phyloP scores from a whole-genome alignment of 2,888 invertebrate species.

The Mythimna lalbum region DNA sequence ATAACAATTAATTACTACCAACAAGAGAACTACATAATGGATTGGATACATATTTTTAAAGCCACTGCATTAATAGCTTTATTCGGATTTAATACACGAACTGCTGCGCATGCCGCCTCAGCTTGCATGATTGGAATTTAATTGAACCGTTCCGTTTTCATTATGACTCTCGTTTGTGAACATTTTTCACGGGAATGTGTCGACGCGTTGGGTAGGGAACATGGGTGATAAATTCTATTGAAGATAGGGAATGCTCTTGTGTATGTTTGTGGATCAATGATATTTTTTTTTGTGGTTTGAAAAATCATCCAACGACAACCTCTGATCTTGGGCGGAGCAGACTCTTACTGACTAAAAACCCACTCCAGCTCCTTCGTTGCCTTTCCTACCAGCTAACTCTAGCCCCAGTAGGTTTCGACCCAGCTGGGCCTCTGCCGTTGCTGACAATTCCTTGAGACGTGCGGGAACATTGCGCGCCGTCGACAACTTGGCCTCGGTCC shows the following conservation, averaged over 20 bases:
- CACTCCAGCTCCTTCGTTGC: too few species aligned
- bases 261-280: neutral
- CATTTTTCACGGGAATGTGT: conserved; percentile 36
- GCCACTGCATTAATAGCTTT: neutral
- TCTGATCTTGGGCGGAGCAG: too few species aligned
- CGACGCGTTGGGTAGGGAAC: neutral
- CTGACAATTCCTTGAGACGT: too few species aligned
- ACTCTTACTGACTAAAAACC: too few species aligned
- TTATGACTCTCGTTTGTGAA: conserved; percentile 13
- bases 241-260: neutral
- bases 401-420: too few species aligned
- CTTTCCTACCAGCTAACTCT: too few species aligned
- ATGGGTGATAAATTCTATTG: conserved; percentile 16
- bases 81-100: conserved; percentile 32
- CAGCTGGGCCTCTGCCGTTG: too few species aligned
- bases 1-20: neutral
- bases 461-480: too few species aligned
- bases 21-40: neutral
- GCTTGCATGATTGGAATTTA: conserved; percentile 38
- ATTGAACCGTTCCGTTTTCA: conserved; percentile 45
- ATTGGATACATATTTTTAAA: conserved; percentile 21
- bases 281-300: too few species aligned
- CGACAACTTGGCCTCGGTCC: too few species aligned
- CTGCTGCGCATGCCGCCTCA: conserved; percentile 29
- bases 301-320: too few species aligned